Conservation (phyloP, 2,888 invertebrate species). For the Andrena haemorrhoa region DNA sequence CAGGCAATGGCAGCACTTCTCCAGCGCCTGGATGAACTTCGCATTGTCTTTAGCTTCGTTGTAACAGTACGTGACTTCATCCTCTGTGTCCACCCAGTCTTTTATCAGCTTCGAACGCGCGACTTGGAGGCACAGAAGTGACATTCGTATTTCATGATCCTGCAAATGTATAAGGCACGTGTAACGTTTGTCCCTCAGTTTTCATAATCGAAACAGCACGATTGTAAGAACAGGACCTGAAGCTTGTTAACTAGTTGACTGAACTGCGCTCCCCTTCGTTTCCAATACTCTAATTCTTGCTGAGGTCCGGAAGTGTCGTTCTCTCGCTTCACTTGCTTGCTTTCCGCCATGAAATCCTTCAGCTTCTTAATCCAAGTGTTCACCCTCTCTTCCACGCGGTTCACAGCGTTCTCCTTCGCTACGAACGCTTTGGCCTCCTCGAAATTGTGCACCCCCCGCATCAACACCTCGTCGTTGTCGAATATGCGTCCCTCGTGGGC, state of each 20-base stretch:
- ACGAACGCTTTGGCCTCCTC: constrained; percentile 90
- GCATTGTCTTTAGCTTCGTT: constrained; percentile 98
- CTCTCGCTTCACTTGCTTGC: constrained; percentile 95
- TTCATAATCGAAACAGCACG: neutral
- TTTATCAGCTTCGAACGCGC: constrained; percentile 92
- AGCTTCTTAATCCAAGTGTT: constrained; percentile 92
- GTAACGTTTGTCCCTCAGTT: neutral
- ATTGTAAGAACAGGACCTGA: constrained; percentile 85
- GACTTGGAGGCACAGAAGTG: constrained; percentile 91
- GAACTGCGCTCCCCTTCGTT: constrained; percentile 96
- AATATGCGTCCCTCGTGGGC: constrained; percentile 92
- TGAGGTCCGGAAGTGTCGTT: constrained; percentile 97
- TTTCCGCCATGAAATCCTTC: constrained; percentile 93
- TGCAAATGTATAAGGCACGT: constrained; percentile 76
- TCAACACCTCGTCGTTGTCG: constrained; percentile 89
- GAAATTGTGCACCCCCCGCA: constrained; percentile 87
- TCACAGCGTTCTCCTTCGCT: constrained; percentile 88
- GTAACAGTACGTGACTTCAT: constrained; percentile 96
- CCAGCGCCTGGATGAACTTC: constrained; percentile 96
- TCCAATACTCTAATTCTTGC: constrained; percentile 98
- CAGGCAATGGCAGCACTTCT: constrained; percentile 96
- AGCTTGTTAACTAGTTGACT: constrained; percentile 93
- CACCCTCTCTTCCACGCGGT: constrained; percentile 90
- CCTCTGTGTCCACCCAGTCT: constrained; percentile 93
- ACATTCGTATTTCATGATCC: constrained; percentile 91